Percentiles rank a stretch among this genome's conserved stretches.
Conservation (phyloP, 2,888 invertebrate species). For the Leucoma salicis region DNA sequence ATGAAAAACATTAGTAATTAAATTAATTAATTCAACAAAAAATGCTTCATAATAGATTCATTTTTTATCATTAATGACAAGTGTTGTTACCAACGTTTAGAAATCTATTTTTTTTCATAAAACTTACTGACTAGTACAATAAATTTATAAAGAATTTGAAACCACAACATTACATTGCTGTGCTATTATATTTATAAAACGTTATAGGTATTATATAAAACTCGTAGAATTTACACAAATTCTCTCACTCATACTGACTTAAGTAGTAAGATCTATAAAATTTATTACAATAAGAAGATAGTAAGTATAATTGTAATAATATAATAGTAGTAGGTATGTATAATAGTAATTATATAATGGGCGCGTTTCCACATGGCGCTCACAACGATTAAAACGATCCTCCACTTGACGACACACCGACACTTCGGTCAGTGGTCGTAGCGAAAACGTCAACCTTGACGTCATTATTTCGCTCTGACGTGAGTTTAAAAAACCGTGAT, state of each 20-base stretch:
- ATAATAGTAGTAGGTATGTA: no score
- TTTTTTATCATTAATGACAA: conserved; percentile 4
- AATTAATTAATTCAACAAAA: background rate
- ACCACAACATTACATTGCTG: conserved; percentile 41
- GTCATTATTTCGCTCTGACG: no score
- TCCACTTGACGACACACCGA: no score
- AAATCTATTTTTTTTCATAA: conserved; percentile 31
- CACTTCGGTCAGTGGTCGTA: no score
- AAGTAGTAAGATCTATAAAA: conserved; percentile 30
- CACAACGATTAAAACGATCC: no score
- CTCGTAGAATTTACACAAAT: conserved; percentile 29
- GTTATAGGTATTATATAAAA: conserved; percentile 26
- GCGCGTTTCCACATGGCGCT: no score
- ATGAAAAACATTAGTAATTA: conserved; percentile 43
- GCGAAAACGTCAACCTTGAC: no score
- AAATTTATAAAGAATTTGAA: conserved; percentile 45
- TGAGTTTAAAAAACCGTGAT: no score
- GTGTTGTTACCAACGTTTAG: conserved; percentile 20
- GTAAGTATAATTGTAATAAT: conserved; percentile 11
- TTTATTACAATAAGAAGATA: conserved; percentile 10
- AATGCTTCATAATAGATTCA: background rate
- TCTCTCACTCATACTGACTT: conserved; percentile 19
- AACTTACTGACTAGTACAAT: conserved; percentile 75
- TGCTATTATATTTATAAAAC: no score
- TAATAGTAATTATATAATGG: no score